phyloP scores from a whole-genome alignment of 2,797 vertebrate species.

The Parauchenoglanis ngamensis region DNA sequence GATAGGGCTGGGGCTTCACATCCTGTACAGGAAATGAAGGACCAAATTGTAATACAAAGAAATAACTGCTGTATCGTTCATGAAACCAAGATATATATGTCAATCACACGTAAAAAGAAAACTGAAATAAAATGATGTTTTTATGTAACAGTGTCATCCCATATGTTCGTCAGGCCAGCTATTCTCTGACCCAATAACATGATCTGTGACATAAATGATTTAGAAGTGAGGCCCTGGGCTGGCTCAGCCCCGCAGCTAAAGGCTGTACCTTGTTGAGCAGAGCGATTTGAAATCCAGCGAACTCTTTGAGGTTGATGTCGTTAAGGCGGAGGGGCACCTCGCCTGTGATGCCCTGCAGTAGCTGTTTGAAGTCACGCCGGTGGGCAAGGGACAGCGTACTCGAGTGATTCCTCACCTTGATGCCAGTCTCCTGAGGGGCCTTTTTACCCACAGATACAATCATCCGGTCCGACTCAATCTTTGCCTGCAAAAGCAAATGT shows the following conservation, averaged over 20 bases:
- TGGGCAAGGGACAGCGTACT: constrained; percentile 83
- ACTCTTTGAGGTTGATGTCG: constrained; percentile 93
- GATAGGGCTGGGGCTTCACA: constrained; percentile 91
- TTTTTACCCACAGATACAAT: constrained; percentile 97
- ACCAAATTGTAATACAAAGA: neutral
- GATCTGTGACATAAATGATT: constrained; percentile 24
- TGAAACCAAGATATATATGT: neutral
- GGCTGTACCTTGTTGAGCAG: constrained; percentile 89
- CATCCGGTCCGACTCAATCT: constrained; percentile 94
- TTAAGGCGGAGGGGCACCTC: constrained; percentile 83
- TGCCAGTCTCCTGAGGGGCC: constrained; percentile 90
- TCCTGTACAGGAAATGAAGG: constrained; percentile 75
- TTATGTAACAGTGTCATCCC: neutral
- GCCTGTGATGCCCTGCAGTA: constrained; percentile 89
- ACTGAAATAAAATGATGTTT: neutral
- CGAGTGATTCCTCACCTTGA: constrained; percentile 95
- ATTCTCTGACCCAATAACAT: neutral
- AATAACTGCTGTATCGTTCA: neutral
- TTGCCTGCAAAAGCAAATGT: constrained; percentile 77
- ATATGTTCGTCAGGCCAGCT: neutral
- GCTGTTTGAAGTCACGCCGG: constrained; percentile 88
- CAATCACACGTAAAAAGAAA: neutral
- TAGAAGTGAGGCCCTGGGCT: neutral
- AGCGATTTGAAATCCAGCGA: constrained; percentile 92
- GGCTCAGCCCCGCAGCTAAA: neutral